Conservation (phyloP, 2,113 vertebrate genomes). For the Pholis gunnellus region DNA sequence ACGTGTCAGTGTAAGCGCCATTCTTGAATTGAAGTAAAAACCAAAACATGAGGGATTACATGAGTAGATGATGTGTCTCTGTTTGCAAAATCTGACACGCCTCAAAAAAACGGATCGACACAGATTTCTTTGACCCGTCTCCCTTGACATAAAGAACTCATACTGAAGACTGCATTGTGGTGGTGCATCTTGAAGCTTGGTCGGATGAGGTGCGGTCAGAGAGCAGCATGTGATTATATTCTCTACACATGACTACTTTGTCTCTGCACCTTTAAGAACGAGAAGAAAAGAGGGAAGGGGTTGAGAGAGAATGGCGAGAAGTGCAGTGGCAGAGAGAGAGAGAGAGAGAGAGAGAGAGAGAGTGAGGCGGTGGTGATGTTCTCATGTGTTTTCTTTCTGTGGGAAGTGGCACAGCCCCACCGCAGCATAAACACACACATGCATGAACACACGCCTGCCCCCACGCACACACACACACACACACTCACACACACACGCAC, state of each 20-base stretch:
- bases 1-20: background rate
- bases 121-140: background rate
- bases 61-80: background rate
- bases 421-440: constrained; percentile 52
- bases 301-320: constrained; percentile 45
- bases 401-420: constrained; percentile 68
- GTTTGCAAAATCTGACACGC: background rate
- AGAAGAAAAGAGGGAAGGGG: constrained; percentile 22
- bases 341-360: constrained; percentile 30
- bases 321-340: constrained; percentile 39
- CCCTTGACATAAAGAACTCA: background rate
- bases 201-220: background rate
- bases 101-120: background rate
- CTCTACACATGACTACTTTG: background rate
- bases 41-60: background rate
- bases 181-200: background rate
- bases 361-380: constrained; percentile 57
- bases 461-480: constrained; percentile 17
- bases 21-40: background rate
- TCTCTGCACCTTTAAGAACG: constrained; percentile 70
- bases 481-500: constrained; percentile 16
- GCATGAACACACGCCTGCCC: constrained; percentile 44
- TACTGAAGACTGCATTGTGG: background rate
- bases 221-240: constrained; percentile 20
- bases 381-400: constrained; percentile 73